A percentile compares a stretch with the other conserved stretches of the same genome.
These are phyloP conservation scores for Gallinago solitaria DNA, from an alignment of 2,797 vertebrate species.

Conservation along the genomic window DNA sequence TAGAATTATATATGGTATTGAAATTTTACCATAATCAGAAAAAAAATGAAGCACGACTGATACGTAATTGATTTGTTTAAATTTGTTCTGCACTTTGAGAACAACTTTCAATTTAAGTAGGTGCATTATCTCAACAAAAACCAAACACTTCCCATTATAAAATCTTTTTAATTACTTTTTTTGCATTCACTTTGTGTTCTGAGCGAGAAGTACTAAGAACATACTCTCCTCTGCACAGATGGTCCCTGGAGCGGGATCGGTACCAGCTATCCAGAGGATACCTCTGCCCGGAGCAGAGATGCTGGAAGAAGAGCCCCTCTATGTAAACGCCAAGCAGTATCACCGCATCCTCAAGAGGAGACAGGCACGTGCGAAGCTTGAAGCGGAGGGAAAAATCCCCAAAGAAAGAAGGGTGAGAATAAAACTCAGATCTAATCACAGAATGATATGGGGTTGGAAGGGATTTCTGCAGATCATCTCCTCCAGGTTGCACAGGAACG, in stretches of 20 bases:
- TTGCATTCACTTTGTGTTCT: not conserved
- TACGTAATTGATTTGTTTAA: not conserved
- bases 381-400: conserved; percentile 97
- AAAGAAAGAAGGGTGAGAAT: conserved; percentile 92
- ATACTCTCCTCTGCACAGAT: conserved; percentile 78
- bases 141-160: not conserved
- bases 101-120: not conserved
- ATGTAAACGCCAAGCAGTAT: conserved; percentile 87
- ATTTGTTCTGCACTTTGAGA: not conserved
- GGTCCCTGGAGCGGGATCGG: conserved; percentile 92
- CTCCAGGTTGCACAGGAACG: no score
- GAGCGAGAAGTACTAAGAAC: not conserved
- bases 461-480: no score
- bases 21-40: not conserved
- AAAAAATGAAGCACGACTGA: not conserved
- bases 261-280: conserved; percentile 94
- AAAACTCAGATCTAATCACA: accelerated
- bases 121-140: not conserved
- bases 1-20: not conserved
- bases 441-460: no score
- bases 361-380: conserved; percentile 95
- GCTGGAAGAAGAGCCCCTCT: conserved; percentile 97
- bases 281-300: conserved; percentile 93
- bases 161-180: not conserved
- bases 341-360: conserved; percentile 92